A percentile compares a stretch with the other conserved stretches of the same genome.
Evolutionary conservation across 2,888 invertebrate genomes (phyloP).

Genomic region (Synergus umbraculus): DNA sequence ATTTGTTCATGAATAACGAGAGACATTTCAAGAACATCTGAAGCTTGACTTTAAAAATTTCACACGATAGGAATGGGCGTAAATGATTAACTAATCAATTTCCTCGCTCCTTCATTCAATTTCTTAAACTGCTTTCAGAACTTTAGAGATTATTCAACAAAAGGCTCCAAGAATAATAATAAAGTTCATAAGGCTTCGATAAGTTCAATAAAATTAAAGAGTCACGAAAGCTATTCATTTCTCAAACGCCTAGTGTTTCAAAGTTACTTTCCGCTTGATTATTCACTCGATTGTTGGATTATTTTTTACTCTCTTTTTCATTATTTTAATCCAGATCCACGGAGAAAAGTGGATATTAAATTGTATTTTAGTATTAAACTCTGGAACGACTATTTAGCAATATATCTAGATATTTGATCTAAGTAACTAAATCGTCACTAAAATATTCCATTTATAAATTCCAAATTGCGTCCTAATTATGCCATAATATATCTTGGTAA

Average conservation of each 20-base stretch:
- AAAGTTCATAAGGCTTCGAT: neutral
- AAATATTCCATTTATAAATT: no score
- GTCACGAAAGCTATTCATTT: neutral
- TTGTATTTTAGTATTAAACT: no score
- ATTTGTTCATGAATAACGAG: neutral
- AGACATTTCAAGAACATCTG: neutral
- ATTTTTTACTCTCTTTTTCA: neutral
- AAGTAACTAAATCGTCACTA: neutral
- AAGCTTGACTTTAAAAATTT: neutral
- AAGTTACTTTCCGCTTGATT: neutral
- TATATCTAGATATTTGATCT: no score
- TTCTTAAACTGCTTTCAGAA: neutral
- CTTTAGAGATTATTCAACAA: constrained; percentile 12
- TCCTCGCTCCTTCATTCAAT: neutral
- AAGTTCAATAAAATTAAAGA: neutral
- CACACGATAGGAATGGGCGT: neutral
- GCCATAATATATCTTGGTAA: neutral
- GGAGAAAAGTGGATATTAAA: no score
- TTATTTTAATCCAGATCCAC: neutral
- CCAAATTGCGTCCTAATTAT: neutral
- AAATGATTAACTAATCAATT: constrained; percentile 7
- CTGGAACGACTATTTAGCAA: no score
- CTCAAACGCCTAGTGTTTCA: neutral
- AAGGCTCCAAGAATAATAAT: neutral
- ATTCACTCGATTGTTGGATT: neutral